phyloP scores from a whole-genome alignment of 2,797 vertebrate species.

The Betta splendens region DNA sequence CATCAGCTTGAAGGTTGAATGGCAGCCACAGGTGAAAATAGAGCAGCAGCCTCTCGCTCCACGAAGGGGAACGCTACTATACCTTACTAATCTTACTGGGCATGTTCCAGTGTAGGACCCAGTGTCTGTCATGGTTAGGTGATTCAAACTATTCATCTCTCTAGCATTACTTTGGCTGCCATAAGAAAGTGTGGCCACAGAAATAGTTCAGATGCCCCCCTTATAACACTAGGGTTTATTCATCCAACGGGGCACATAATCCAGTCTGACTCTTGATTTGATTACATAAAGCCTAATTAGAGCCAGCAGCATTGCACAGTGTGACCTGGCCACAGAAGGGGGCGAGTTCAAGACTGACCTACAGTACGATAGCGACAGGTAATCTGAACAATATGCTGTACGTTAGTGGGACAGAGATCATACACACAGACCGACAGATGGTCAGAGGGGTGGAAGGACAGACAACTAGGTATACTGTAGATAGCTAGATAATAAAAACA shows the following conservation, averaged over 20 bases:
- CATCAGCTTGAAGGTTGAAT: too few relatives aligned
- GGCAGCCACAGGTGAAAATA: neutral
- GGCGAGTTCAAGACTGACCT: conserved; percentile 42
- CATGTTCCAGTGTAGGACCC: too few relatives aligned
- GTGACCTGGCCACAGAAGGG: conserved; percentile 19
- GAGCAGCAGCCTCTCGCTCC: neutral
- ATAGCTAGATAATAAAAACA: conserved; percentile 14
- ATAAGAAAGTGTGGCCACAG: neutral
- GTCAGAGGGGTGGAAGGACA: neutral
- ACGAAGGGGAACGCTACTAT: neutral
- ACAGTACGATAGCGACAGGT: conserved; percentile 23
- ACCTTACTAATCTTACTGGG: neutral
- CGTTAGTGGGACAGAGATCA: conserved; percentile 9
- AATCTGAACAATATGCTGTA: conserved; percentile 1
- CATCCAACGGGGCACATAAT: conserved; percentile 45
- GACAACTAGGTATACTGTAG: conserved; percentile 7
- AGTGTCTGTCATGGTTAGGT: neutral
- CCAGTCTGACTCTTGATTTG: conserved; percentile 60
- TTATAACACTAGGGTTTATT: conserved; percentile 15
- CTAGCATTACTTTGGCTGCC: too few relatives aligned
- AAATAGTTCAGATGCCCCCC: neutral
- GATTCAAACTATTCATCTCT: neutral
- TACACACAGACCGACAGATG: neutral
- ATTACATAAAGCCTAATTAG: conserved; percentile 59
- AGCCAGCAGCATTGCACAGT: conserved; percentile 53